These are phyloP conservation scores for Lasioglossum zephyrum DNA, from an alignment of 2,888 invertebrate genomes.

Conservation along the genomic window DNA sequence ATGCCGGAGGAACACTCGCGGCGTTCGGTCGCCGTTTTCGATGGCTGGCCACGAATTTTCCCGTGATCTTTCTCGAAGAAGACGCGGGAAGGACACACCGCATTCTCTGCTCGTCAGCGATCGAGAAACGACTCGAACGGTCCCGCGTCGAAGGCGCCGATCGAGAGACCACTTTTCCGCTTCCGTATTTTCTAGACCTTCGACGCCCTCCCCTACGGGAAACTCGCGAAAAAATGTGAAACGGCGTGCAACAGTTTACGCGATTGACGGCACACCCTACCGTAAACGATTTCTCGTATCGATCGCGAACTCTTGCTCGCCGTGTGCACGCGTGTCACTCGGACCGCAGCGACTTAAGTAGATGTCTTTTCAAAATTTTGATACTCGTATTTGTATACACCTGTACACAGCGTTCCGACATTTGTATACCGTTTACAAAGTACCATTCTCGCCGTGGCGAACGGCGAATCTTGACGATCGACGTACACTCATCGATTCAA, in stretches of 20 bases:
- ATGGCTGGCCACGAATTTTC: background rate
- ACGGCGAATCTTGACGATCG: slow-evolving; percentile 42
- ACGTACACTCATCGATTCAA: background rate
- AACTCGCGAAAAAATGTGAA: background rate
- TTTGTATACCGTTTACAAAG: slow-evolving; percentile 67
- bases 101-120: slow-evolving; percentile 39
- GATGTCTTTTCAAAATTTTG: slow-evolving; percentile 70
- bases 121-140: slow-evolving; percentile 13
- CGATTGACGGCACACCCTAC: background rate
- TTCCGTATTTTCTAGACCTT: slow-evolving; percentile 26
- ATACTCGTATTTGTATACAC: slow-evolving; percentile 67
- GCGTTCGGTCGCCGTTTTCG: background rate
- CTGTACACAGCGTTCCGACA: slow-evolving; percentile 55
- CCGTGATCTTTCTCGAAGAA: background rate
- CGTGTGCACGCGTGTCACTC: background rate
- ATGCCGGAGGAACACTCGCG: background rate
- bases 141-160: slow-evolving; percentile 31
- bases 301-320: background rate
- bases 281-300: background rate
- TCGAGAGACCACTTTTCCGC: slow-evolving; percentile 17
- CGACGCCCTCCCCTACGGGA: slow-evolving; percentile 15
- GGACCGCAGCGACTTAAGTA: slow-evolving; percentile 40
- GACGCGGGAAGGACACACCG: slow-evolving; percentile 7
- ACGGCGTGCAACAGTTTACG: background rate
- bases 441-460: slow-evolving; percentile 17